phyloP scores from a whole-genome alignment of 1,140 invertebrate genomes.

The Plodia interpunctella region DNA sequence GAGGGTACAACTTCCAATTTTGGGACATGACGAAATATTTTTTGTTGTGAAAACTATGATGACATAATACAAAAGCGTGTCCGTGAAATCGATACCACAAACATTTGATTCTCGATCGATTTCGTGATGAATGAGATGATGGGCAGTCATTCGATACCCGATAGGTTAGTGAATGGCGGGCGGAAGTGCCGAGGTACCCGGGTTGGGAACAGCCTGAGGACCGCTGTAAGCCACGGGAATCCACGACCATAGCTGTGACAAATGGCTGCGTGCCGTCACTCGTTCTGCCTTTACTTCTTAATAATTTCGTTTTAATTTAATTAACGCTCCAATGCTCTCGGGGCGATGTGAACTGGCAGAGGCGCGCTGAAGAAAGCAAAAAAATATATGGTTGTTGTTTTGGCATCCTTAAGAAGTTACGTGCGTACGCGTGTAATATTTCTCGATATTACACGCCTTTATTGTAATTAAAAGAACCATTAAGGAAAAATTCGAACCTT shows the following conservation, averaged over 20 bases:
- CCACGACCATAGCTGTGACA: slow-evolving; percentile 47
- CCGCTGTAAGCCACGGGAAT: slow-evolving; percentile 34
- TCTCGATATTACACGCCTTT: slow-evolving; percentile 6
- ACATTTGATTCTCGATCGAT: slow-evolving; percentile 57
- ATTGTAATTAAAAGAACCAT: neutral
- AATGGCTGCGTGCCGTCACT: slow-evolving; percentile 57
- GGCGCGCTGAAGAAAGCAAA: slow-evolving; percentile 18
- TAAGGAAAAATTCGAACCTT: neutral
- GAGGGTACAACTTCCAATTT: slow-evolving; percentile 9
- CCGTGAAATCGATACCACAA: slow-evolving; percentile 62
- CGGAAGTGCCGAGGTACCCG: slow-evolving; percentile 44
- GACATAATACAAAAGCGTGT: slow-evolving; percentile 32
- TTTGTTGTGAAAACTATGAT: slow-evolving; percentile 13
- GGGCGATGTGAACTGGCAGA: slow-evolving; percentile 29
- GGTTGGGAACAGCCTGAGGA: slow-evolving; percentile 21
- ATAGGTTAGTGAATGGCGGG: slow-evolving; percentile 39
- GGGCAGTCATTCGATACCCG: slow-evolving; percentile 32
- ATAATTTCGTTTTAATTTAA: slow-evolving; percentile 55
- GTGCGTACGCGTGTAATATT: slow-evolving; percentile 1
- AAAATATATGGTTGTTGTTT: slow-evolving; percentile 28
- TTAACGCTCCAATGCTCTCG: slow-evolving; percentile 47
- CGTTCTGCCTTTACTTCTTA: slow-evolving; percentile 44
- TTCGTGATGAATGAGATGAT: slow-evolving; percentile 62
- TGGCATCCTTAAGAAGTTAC: slow-evolving; percentile 10
- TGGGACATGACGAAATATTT: neutral